phyloP scores from a whole-genome alignment of 2,888 invertebrate genomes.

The Hirtodrosophila trivittata region DNA sequence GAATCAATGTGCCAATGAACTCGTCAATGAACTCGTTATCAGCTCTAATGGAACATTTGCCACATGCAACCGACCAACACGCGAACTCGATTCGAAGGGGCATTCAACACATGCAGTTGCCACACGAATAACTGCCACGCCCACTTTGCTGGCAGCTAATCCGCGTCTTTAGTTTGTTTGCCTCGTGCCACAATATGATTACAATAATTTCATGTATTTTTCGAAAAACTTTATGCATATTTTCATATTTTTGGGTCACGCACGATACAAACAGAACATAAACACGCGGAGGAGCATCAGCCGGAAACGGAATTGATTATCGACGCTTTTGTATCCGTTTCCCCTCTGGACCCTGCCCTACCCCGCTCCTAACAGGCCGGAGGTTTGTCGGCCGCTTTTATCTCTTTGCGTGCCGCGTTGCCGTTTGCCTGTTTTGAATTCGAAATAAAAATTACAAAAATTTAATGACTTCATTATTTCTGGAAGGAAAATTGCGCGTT shows the following conservation, averaged over 20 bases:
- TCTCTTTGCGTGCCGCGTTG: slow-evolving; percentile 65
- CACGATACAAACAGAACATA: slow-evolving; percentile 39
- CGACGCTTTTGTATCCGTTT: slow-evolving; percentile 41
- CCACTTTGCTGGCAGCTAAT: slow-evolving; percentile 26
- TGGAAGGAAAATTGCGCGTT: slow-evolving; percentile 5
- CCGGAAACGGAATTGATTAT: slow-evolving; percentile 78
- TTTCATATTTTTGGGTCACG: slow-evolving; percentile 59
- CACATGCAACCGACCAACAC: slow-evolving; percentile 46
- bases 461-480: slow-evolving; percentile 65
- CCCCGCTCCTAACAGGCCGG: background rate
- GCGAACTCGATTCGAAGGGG: too few relatives aligned
- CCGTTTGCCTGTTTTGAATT: slow-evolving; percentile 60
- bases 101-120: slow-evolving; percentile 25
- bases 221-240: slow-evolving; percentile 48
- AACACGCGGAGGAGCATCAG: slow-evolving; percentile 28
- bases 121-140: slow-evolving; percentile 26
- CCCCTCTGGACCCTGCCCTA: background rate
- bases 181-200: slow-evolving; percentile 54
- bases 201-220: slow-evolving; percentile 63
- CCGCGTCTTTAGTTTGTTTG: slow-evolving; percentile 24
- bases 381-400: slow-evolving; percentile 54
- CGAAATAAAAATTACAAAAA: slow-evolving; percentile 50
- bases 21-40: slow-evolving; percentile 75
- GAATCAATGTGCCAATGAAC: slow-evolving; percentile 76
- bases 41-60: slow-evolving; percentile 52